phyloP scores from a whole-genome alignment of 2,888 invertebrate genomes.

The Hedya salicella region DNA sequence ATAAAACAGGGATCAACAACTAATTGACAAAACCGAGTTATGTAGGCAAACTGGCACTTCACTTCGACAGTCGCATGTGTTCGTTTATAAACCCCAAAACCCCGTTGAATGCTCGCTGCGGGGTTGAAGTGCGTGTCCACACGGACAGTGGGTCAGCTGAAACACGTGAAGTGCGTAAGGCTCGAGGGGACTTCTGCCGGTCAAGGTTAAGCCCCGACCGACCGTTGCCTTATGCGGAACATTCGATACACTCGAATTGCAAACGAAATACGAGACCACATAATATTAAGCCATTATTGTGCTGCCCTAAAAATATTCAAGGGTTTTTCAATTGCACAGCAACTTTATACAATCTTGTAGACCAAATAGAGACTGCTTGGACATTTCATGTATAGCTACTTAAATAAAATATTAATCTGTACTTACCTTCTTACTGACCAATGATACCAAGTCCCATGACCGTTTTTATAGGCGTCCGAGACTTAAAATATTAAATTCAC shows the following conservation, averaged over 20 bases:
- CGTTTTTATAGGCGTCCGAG: too few relatives aligned
- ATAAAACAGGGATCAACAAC: conserved; percentile 3
- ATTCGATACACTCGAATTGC: conserved; percentile 16
- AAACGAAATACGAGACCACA: neutral
- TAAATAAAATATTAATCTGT: too few relatives aligned
- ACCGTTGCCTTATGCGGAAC: conserved; percentile 25
- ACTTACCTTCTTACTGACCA: too few relatives aligned
- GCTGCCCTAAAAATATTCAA: neutral
- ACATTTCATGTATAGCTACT: too few relatives aligned
- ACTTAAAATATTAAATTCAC: too few relatives aligned
- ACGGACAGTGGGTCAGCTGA: conserved; percentile 41
- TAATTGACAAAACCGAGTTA: conserved; percentile 13
- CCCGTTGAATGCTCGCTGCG: conserved; percentile 7
- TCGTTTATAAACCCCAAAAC: conserved; percentile 4
- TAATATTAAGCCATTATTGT: neutral
- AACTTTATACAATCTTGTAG: neutral
- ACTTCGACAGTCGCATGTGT: neutral
- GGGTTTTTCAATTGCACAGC: neutral
- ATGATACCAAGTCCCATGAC: too few relatives aligned
- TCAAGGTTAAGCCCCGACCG: conserved; percentile 42
- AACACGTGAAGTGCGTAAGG: conserved; percentile 43
- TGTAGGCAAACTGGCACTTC: neutral
- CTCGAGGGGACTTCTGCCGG: conserved; percentile 39
- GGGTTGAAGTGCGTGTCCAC: conserved; percentile 40
- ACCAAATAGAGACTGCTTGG: too few relatives aligned